Evolutionary conservation across 2,888 invertebrate species (phyloP), one percentile per base, ranked within the genome.

Genomic region (Cabera pusaria): DNA sequence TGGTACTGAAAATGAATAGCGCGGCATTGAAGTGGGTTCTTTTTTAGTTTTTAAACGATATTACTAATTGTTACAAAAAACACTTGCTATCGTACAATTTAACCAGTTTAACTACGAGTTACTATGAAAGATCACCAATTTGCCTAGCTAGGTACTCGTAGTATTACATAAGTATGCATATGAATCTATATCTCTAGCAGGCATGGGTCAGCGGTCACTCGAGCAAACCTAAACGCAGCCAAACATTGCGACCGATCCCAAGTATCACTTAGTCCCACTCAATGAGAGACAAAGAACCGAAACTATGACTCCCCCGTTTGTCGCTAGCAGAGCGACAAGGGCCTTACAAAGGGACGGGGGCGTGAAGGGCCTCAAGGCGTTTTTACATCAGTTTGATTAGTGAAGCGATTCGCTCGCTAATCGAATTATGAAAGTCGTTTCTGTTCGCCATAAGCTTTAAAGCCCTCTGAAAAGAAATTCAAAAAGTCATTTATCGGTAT

Each of bases 281-380:
- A 21, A 11, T 9, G n/a, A 24, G 12, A n/a, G 9, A 33, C 25
- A 21, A 21, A 17, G 23, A 27, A 12, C 14, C 14, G 10, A n/a
- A 29, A 32, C 22, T 22, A 26, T 25, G 22, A 21, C 18, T 14
- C 25, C 31, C 16, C 22, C 26, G 26, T 35, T 24, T 27, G 25
- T 31, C 41, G 35, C 31, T 19, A 6, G 12, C 26, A 35, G 22
- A 14, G 29, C 6, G 26, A 26, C 35, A 19, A 22, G 17, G 14
- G 11, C 29, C 25, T 31, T 18, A 16, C 28, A 23, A 31, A 24
- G 17, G 31, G 33, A 19, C 37, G 24, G 66, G n/a, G 69, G 64
- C 59, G 68, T 49, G 61, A 64, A 62, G 49, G 33, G 47, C 55
- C 61, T 59, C 51, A 14, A 62, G 70, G 63, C 61, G 61, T 65